Conservation (phyloP, 1,140 invertebrate species). For the Panonychus citri region DNA sequence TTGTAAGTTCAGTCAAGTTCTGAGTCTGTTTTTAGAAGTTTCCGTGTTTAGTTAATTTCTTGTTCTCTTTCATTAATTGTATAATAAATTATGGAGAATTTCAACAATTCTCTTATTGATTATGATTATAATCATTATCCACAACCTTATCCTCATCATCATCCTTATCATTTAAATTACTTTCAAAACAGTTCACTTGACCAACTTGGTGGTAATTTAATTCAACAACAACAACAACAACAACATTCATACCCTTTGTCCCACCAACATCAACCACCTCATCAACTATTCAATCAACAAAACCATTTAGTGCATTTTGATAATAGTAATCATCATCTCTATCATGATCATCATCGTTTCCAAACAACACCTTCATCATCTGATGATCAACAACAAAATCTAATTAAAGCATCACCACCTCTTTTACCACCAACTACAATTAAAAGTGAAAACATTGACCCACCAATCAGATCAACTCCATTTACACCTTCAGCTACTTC, state of each 20-base stretch:
- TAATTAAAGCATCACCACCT: not conserved
- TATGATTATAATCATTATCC: not conserved
- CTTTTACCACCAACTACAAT: not conserved
- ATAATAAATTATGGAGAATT: not conserved
- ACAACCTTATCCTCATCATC: not conserved
- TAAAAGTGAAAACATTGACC: not conserved
- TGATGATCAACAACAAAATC: not conserved
- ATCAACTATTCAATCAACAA: not conserved
- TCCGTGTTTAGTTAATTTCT: not conserved
- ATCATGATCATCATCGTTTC: not conserved
- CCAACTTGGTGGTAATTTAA: no score
- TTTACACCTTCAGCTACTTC: not conserved
- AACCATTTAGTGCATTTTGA: no score
- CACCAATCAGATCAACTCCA: not conserved
- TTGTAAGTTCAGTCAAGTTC: not conserved
- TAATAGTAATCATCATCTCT: not conserved
- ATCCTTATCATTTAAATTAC: no score
- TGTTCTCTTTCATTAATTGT: not conserved
- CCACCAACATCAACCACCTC: not conserved
- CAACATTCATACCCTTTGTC: no score
- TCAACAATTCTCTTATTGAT: not conserved
- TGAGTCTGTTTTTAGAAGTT: not conserved
- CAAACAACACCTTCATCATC: not conserved
- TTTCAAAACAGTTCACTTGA: no score
- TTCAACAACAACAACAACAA: no score